These are phyloP conservation scores for Sylvietta virens DNA, from an alignment of 2,113 vertebrate genomes.

Conservation along the genomic window DNA sequence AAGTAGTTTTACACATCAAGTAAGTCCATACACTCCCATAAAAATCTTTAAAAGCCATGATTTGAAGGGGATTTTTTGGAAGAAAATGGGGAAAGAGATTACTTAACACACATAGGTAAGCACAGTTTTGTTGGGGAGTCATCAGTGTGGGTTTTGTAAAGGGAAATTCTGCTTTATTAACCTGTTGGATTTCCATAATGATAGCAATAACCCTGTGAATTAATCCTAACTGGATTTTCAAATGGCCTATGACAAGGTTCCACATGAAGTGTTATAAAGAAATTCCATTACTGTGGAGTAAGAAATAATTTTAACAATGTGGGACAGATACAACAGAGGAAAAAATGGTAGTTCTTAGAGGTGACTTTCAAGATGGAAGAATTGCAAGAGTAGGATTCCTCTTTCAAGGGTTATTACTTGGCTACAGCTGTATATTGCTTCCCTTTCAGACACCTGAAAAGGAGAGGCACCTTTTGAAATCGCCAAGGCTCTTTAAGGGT, in stretches of 20 bases:
- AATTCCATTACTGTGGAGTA: background rate
- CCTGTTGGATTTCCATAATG: background rate
- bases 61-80: background rate
- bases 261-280: background rate
- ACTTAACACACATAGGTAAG: background rate
- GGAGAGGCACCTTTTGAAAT: background rate
- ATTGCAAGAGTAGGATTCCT: background rate
- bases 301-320: background rate
- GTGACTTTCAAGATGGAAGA: background rate
- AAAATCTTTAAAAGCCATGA: background rate
- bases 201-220: background rate
- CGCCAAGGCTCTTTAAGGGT: background rate
- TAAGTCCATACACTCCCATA: background rate
- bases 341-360: background rate
- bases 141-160: background rate
- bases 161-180: background rate
- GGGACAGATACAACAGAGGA: background rate
- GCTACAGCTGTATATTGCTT: background rate
- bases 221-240: background rate
- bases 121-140: background rate
- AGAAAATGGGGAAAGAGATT: background rate
- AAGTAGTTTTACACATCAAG: background rate
- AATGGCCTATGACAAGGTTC: background rate
- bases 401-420: background rate
- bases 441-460: background rate